Conservation (phyloP, 2,888 invertebrate genomes). For the Sturmia bella region DNA sequence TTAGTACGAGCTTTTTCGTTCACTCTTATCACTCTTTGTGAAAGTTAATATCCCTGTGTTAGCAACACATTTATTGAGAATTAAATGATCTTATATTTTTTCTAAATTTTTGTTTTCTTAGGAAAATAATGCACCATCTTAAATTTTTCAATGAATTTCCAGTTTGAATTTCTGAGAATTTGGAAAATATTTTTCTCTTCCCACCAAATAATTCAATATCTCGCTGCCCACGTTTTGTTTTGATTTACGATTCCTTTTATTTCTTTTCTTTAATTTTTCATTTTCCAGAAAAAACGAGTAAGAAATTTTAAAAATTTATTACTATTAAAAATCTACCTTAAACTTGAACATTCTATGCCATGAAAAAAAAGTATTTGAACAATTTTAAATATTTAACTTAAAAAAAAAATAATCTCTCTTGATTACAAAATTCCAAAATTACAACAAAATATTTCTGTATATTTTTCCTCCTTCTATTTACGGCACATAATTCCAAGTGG, state of each 20-base stretch:
- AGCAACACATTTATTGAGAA: too few species aligned
- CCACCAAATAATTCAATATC: not conserved
- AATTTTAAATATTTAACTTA: constrained; percentile 43
- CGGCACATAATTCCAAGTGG: constrained; percentile 56
- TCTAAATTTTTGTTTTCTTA: too few species aligned
- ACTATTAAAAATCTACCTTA: constrained; percentile 38
- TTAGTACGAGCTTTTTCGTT: too few species aligned
- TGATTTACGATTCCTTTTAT: constrained; percentile 42
- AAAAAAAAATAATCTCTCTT: constrained; percentile 47
- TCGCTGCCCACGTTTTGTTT: constrained; percentile 18
- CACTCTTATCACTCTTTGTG: too few species aligned
- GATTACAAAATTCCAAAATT: constrained; percentile 56
- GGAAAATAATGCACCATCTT: too few species aligned
- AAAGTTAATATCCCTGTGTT: too few species aligned
- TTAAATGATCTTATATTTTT: too few species aligned
- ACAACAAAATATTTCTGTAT: constrained; percentile 30
- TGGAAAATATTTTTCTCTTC: not conserved
- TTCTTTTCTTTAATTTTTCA: not conserved
- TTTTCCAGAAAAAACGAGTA: not conserved
- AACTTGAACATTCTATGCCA: constrained; percentile 20
- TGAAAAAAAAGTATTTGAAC: constrained; percentile 8
- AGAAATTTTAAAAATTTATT: not conserved
- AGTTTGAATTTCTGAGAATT: too few species aligned
- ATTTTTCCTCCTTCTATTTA: not conserved
- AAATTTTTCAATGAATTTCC: too few species aligned